Percentiles rank a stretch among this genome's conserved stretches.
These are phyloP conservation scores for Cephalopterus ornatus DNA, from an alignment of 2,113 vertebrate species.

Conservation along the genomic window DNA sequence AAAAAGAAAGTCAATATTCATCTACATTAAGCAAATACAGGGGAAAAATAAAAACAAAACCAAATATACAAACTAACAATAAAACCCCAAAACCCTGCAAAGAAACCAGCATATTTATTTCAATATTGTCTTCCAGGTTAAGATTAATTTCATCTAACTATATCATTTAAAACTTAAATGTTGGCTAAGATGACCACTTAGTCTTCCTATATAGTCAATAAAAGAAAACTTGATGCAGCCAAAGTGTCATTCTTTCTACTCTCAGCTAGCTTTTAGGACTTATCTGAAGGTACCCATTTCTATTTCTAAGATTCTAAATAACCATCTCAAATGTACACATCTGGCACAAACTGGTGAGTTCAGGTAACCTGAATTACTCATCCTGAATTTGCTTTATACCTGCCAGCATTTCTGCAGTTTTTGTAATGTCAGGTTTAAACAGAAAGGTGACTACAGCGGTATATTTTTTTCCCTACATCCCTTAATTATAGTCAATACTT, in stretches of 20 bases:
- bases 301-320: background rate
- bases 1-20: background rate
- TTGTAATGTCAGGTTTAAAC: background rate
- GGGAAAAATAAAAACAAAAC: fast-evolving
- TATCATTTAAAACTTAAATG: background rate
- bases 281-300: background rate
- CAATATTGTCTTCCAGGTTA: background rate
- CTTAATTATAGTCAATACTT: background rate
- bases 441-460: background rate
- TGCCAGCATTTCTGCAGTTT: background rate
- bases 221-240: background rate
- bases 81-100: background rate
- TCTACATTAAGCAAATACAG: background rate
- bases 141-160: background rate
- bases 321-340: background rate
- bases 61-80: background rate
- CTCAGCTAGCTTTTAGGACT: background rate
- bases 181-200: background rate
- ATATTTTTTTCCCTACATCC: background rate
- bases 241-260: background rate
- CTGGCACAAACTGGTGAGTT: background rate
- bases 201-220: background rate
- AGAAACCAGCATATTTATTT: background rate
- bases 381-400: background rate
- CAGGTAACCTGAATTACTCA: background rate